phyloP scores from a whole-genome alignment of 2,113 vertebrate genomes.

The Perognathus longimembris region DNA sequence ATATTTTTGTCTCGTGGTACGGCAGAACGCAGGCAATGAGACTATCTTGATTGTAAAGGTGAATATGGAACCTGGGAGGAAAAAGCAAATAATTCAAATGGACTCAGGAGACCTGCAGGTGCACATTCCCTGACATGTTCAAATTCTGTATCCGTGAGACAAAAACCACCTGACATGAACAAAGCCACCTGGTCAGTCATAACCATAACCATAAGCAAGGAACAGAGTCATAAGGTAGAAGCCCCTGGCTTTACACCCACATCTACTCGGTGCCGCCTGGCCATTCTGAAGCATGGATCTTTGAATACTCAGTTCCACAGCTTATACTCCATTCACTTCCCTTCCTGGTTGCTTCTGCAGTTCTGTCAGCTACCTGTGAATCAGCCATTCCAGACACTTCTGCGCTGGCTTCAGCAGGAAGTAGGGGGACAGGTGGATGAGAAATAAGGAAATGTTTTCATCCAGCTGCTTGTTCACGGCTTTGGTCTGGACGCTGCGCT shows the following conservation, averaged over 20 bases:
- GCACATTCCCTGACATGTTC: not conserved
- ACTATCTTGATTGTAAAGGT: conserved; percentile 94
- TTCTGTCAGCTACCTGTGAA: conserved; percentile 91
- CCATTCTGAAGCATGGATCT: not conserved
- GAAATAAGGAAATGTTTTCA: conserved; percentile 91
- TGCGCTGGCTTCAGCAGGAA: conserved; percentile 97
- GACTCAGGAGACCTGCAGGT: not conserved
- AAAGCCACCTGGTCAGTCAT: not conserved
- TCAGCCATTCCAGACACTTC: conserved; percentile 98
- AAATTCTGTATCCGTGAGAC: not conserved
- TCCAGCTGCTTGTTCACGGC: conserved; percentile 94
- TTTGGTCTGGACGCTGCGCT: conserved; percentile 95
- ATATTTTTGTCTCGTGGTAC: conserved; percentile 95
- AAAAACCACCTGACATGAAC: not conserved
- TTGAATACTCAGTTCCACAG: conserved; percentile 16
- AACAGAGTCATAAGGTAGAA: not conserved
- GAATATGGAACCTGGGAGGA: conserved; percentile 93
- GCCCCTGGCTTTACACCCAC: not conserved
- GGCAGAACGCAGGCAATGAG: conserved; percentile 94
- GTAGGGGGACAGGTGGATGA: conserved; percentile 94
- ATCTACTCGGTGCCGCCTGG: not conserved
- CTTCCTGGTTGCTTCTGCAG: not conserved
- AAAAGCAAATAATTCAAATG: conserved; percentile 37
- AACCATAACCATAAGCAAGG: not conserved
- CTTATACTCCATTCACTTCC: not conserved